Base-by-base conservation (phyloP, 2,797 vertebrate genomes). In the Alosa sapidissima region DNA sequence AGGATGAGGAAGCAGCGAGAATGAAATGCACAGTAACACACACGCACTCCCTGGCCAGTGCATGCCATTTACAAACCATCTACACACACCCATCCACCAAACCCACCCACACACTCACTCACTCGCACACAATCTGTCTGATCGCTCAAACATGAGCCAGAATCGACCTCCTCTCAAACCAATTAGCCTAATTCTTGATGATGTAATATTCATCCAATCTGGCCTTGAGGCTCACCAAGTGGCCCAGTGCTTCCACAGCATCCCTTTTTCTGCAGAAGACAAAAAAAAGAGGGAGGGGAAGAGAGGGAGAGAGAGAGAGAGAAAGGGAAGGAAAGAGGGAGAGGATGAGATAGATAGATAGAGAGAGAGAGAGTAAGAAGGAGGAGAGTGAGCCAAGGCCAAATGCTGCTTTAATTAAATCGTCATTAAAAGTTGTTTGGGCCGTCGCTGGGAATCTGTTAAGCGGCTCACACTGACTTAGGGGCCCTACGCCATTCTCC, bases 261-360 rank as follows among this genome's bases (percentile, higher is more conserved):
- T 13, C 65, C 33, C 65, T 91, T 88, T 92, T 87, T 87, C 33
- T 82, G 24, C 65, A 72, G 62, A 65, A 24, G 10, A n/a, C 6
- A 33, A n/a, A 13, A 10, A 10, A 87, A 91, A 41, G 55, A 72
- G 49, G 58, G 33, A 60, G n/a, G 36, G 11, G n/a, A 6, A 33
- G 2, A 65, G 60, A 65, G n/a, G 11, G 62, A 65, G 62, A 84
- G 28, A 11, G 33, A 47, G 78, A 75, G 19, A 58, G 55, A 28
- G 62, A 28, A 62, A 9, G 24, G 10, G 62, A 33, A 10, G 4
- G 11, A 10, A 33, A 14, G 62, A 8, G 62, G 9, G 62, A 28
- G 24, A 28, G 60, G 21, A 14, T 8, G 58, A 24, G 6, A 68
- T 1, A 55, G 52, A 16, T 10, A 16, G 52, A 28, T 24, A 62